Evolutionary conservation across 1,140 invertebrate species (phyloP), one percentile per base, ranked within the genome.

Genomic region (Trichogramma pretiosum): DNA sequence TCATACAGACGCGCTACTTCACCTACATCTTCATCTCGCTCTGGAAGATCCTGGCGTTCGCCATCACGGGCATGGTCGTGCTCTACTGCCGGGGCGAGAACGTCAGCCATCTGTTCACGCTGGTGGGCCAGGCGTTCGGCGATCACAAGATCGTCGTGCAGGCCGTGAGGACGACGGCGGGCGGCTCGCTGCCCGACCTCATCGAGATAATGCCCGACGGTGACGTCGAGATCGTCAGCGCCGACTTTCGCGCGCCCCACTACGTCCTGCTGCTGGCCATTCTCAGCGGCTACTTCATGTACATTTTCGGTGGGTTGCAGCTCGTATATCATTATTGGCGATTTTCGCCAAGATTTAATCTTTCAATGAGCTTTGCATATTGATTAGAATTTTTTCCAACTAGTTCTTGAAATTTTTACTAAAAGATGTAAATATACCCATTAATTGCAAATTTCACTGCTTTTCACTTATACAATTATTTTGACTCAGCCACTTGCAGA

Each of bases 1-100:
- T 95, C 41, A 80, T 80, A 40, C 65, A 77, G 33, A 89, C 86
- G 1, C 75, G 91, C 42, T 95, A 95, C 60, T 94, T 89, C 64
- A 85, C 79, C 1, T 91, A 93, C 64, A 79, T 90, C 51, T 89
- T 94, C 60, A 78, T 94, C 13, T 90, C 89, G 0, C 60, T 89
- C 1, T 93, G 89, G 89, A 94, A 94, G 68, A 84, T 91, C 38
- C 35, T 91, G 1, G 67, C 82, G 3, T 93, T 93, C 65, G 76
- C 92, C 40, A 74, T 85, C 48, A 78, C 79, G 13, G 80, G 85
- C 26, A 45, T 92, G 4, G 68, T 89, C 3, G 81, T 87, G 42
- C 71, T 87, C 24, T 77, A 83, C 66, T 66, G 85, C n/a, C 82
- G 81, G 36, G 84, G 84, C 4, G 81, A 87, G 23, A 82, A 83